A percentile compares a stretch with the other conserved stretches of the same genome.
Evolutionary conservation across 2,888 invertebrate species (phyloP).

Genomic region (Alsophila aescularia): DNA sequence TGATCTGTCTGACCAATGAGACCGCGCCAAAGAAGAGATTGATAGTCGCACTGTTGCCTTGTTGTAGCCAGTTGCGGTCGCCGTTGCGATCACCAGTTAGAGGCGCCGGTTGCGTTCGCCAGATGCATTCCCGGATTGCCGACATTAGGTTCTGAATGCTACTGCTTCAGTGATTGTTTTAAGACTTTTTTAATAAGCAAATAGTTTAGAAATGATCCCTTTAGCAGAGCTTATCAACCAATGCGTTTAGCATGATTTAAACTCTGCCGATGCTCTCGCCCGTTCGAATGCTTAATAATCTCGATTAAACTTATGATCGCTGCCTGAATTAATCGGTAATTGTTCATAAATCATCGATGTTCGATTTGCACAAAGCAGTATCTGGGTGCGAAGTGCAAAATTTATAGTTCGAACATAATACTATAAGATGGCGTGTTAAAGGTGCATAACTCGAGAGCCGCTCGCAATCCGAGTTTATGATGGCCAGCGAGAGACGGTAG

Average conservation of each 20-base stretch:
- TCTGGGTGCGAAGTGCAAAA: constrained; percentile 81
- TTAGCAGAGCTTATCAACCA: not conserved
- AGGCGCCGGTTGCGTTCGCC: no score
- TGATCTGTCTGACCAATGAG: no score
- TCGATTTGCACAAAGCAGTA: constrained; percentile 80
- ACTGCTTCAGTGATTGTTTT: no score
- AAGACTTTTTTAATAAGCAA: no score
- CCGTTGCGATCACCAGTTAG: no score
- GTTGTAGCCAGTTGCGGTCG: no score
- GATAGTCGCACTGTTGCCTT: no score
- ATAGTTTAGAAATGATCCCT: not conserved
- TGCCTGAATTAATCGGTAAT: constrained; percentile 85
- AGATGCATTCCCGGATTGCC: no score
- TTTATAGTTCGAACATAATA: constrained; percentile 74
- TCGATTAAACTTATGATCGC: constrained; percentile 80
- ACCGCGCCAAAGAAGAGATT: no score
- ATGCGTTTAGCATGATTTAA: constrained; percentile 57
- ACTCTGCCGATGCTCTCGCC: constrained; percentile 58
- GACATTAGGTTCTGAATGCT: no score
- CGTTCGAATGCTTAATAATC: constrained; percentile 71
- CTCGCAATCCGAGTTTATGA: constrained; percentile 75
- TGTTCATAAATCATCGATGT: constrained; percentile 83
- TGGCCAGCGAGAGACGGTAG: constrained; percentile 54
- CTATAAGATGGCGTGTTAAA: constrained; percentile 74
- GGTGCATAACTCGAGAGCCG: constrained; percentile 67